phyloP scores from a whole-genome alignment of 2,113 vertebrate species.

The Emydura subglobosa region DNA sequence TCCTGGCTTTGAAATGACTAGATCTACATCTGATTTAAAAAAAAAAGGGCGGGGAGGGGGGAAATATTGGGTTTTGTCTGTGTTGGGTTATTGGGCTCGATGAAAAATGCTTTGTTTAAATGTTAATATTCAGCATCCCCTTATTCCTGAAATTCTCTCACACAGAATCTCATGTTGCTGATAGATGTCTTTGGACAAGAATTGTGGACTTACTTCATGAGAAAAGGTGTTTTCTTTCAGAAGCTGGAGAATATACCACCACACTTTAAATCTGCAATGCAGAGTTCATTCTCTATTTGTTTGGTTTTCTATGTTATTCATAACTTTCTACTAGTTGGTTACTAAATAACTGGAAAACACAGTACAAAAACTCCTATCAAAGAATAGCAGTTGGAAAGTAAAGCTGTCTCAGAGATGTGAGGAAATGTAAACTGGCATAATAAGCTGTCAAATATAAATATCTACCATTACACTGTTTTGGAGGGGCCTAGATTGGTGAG shows the following conservation, averaged over 20 bases:
- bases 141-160: neutral
- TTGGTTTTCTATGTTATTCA: slow-evolving; percentile 10
- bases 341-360: slow-evolving; percentile 66
- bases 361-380: slow-evolving; percentile 76
- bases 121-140: neutral
- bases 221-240: slow-evolving; percentile 63
- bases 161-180: slow-evolving; percentile 34
- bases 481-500: slow-evolving; percentile 1
- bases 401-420: slow-evolving; percentile 40
- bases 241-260: slow-evolving; percentile 45
- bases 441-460: slow-evolving; percentile 54
- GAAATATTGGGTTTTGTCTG: neutral
- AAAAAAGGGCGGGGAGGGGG: neutral
- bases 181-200: neutral
- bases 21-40: neutral
- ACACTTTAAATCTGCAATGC: slow-evolving; percentile 3
- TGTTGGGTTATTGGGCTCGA: neutral
- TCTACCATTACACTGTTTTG: slow-evolving; percentile 31
- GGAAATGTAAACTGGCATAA: slow-evolving; percentile 52
- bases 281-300: slow-evolving; percentile 46
- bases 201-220: neutral
- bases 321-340: slow-evolving; percentile 60
- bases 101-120: neutral
- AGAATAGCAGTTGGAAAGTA: slow-evolving; percentile 38
- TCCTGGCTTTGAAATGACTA: neutral